Conservation (phyloP, 2,797 vertebrate species). For the Pteropus rufus region DNA sequence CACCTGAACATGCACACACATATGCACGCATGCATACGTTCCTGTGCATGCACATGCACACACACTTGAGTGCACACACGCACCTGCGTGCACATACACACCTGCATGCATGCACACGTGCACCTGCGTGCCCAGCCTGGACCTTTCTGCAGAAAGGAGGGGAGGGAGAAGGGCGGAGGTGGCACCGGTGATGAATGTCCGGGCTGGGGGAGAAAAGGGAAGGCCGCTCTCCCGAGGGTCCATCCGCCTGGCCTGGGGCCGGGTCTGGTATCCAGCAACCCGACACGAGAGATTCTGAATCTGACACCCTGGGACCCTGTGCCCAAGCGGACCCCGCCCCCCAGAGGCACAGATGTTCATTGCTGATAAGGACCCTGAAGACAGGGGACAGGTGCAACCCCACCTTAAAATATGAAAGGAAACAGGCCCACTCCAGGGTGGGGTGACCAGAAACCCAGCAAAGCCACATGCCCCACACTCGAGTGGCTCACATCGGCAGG, state of each 20-base stretch:
- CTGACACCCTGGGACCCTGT: background rate
- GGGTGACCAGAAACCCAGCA: background rate
- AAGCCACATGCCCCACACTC: rapidly evolving
- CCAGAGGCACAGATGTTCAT: background rate
- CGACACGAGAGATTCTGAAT: background rate
- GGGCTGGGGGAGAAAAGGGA: no score
- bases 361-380: background rate
- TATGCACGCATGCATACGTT: no score
- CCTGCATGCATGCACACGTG: background rate
- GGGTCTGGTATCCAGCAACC: background rate
- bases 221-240: rapidly evolving
- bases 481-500: background rate
- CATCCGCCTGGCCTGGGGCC: rapidly evolving
- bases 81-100: no score
- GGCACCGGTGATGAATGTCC: background rate
- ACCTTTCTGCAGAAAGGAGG: background rate
- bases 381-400: rapidly evolving
- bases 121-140: background rate
- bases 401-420: background rate
- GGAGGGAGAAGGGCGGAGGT: rapidly evolving
- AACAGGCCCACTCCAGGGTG: background rate
- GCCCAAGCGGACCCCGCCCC: no score
- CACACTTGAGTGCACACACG: rapidly evolving
- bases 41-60: no score
- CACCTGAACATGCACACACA: no score